Evolutionary conservation across 2,888 invertebrate genomes (phyloP).

Genomic region (Drosophila parthenogenetica): DNA sequence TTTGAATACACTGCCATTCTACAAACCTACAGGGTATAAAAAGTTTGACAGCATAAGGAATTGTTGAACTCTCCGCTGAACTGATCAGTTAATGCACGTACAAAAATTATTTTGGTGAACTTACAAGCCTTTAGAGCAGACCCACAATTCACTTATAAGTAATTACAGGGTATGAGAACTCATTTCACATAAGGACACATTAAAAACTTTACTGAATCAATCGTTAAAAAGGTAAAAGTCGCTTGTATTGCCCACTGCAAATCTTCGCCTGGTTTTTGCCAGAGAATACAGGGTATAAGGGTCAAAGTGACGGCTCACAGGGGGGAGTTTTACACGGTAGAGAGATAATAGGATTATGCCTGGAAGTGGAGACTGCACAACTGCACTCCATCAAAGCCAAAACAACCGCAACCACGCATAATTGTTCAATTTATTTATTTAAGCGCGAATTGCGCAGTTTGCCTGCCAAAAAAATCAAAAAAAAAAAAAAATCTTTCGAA

Average conservation of each 20-base stretch:
- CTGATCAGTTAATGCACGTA: too few relatives aligned
- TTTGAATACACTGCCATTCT: background rate
- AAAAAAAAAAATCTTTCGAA: background rate
- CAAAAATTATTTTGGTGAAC: too few relatives aligned
- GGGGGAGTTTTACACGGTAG: slow-evolving; percentile 14
- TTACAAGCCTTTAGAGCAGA: too few relatives aligned
- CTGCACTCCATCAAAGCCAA: slow-evolving; percentile 71
- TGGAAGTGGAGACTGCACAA: slow-evolving; percentile 24
- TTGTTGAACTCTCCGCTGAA: too few relatives aligned
- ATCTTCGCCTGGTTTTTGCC: background rate
- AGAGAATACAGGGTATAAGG: slow-evolving; percentile 29
- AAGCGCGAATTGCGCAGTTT: slow-evolving; percentile 62
- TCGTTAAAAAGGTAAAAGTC: background rate
- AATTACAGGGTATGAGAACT: background rate
- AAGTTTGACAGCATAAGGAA: too few relatives aligned
- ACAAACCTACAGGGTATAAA: background rate
- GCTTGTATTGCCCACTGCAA: background rate
- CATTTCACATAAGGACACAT: background rate
- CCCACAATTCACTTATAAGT: background rate
- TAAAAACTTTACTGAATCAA: background rate
- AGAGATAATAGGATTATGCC: slow-evolving; percentile 71
- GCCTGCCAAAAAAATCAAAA: background rate
- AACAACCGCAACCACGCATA: slow-evolving; percentile 79
- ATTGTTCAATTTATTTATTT: slow-evolving; percentile 80
- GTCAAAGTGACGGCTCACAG: slow-evolving; percentile 1